Percentiles rank a stretch among this genome's conserved stretches.
Conservation (phyloP, 2,888 invertebrate species). For the Brachyopa scutellaris region DNA sequence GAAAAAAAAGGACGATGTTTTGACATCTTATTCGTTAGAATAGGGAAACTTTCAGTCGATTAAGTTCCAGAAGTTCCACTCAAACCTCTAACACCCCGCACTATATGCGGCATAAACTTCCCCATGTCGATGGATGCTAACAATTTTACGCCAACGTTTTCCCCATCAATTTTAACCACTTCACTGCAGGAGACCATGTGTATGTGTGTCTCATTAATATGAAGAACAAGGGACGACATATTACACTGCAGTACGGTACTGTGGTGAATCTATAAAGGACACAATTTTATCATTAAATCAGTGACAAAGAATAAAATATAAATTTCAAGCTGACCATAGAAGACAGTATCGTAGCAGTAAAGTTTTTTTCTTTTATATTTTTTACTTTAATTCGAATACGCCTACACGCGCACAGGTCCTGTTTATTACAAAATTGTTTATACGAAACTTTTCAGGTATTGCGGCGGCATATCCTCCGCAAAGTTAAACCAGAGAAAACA, state of each 20-base stretch:
- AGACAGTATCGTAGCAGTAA: background rate
- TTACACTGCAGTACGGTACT: background rate
- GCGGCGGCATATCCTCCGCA: conserved; percentile 4
- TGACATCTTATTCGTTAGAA: too few species aligned
- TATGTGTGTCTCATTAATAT: background rate
- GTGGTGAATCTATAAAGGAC: background rate
- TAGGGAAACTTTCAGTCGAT: too few species aligned
- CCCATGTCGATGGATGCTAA: too few species aligned
- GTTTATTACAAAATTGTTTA: conserved; percentile 34
- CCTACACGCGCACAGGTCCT: conserved; percentile 5
- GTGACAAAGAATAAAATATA: background rate
- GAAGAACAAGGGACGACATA: background rate
- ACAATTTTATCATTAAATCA: background rate
- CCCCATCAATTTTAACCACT: background rate
- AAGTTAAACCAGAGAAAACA: conserved; percentile 18
- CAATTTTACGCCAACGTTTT: background rate
- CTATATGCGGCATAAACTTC: too few species aligned
- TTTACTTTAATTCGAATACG: conserved; percentile 9
- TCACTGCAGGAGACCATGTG: background rate
- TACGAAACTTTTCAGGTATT: conserved; percentile 29
- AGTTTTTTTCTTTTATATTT: too few species aligned
- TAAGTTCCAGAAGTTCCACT: too few species aligned
- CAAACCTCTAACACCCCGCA: too few species aligned
- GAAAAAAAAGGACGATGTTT: too few species aligned
- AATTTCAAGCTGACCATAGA: background rate